These are phyloP conservation scores for Lasioglossum baleicum DNA, from an alignment of 1,140 invertebrate genomes.

Conservation along the genomic window DNA sequence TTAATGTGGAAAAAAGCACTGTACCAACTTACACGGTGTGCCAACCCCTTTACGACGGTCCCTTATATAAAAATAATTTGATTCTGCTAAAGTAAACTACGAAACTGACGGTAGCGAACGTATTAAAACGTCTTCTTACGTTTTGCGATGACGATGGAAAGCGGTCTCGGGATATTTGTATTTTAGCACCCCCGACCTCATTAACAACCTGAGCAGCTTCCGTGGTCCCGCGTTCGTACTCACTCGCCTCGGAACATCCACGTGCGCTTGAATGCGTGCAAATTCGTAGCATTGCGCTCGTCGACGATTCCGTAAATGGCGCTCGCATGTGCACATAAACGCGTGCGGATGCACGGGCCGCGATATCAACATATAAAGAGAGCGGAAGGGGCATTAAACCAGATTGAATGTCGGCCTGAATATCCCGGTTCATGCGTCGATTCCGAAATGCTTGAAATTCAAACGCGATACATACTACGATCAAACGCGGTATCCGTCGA, in stretches of 20 bases:
- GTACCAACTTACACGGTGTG: too few species aligned
- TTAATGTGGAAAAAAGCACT: too few species aligned
- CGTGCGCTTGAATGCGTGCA: background rate
- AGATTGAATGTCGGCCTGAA: slow-evolving; percentile 37
- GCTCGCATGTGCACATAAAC: too few species aligned
- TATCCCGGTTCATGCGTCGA: slow-evolving; percentile 26
- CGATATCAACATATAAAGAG: slow-evolving; percentile 12
- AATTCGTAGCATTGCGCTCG: too few species aligned
- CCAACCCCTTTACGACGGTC: too few species aligned
- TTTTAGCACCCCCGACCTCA: background rate
- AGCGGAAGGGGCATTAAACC: slow-evolving; percentile 29
- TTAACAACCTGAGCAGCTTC: background rate
- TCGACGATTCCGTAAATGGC: too few species aligned
- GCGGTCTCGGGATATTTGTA: slow-evolving; percentile 18
- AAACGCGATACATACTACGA: background rate
- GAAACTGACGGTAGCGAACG: too few species aligned
- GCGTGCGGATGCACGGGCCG: too few species aligned
- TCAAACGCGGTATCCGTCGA: background rate
- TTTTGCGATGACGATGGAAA: background rate
- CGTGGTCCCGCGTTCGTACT: slow-evolving; percentile 1
- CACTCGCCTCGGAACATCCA: background rate
- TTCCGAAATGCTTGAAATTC: slow-evolving; percentile 20
- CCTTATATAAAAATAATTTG: too few species aligned
- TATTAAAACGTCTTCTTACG: too few species aligned
- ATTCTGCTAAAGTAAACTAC: too few species aligned